Conservation (phyloP, 2,888 invertebrate species). For the Phytoseiulus persimilis region DNA sequence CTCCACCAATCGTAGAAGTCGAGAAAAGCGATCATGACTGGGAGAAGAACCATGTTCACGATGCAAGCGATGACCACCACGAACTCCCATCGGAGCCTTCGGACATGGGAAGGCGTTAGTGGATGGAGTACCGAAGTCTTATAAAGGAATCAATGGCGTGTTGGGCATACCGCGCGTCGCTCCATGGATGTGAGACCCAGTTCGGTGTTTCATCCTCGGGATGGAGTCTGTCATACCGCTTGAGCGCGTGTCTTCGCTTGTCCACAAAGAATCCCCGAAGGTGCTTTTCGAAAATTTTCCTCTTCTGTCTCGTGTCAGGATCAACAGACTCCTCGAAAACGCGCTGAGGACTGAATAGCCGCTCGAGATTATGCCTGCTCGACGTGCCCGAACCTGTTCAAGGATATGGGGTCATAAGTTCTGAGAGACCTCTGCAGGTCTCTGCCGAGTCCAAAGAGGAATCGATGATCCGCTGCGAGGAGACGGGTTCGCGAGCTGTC, state of each 20-base stretch:
- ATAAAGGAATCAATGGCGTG: background rate
- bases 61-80: constrained; percentile 19
- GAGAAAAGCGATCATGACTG: constrained; percentile 30
- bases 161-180: background rate
- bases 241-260: constrained; percentile 30
- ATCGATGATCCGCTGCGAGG: background rate
- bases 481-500: background rate
- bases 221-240: constrained; percentile 11
- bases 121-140: background rate
- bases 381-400: background rate
- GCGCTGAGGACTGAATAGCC: background rate
- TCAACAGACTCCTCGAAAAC: constrained; percentile 24
- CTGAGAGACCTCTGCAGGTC: background rate
- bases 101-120: background rate
- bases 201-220: background rate
- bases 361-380: background rate
- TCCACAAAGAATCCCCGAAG: constrained; percentile 17
- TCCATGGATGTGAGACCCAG: constrained; percentile 22
- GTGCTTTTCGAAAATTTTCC: constrained; percentile 21
- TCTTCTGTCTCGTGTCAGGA: background rate
- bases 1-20: constrained; percentile 30
- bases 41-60: constrained; percentile 17
- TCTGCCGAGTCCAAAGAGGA: background rate
- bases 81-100: constrained; percentile 16
- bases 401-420: background rate